These are phyloP conservation scores for Cebus imitator DNA, from an alignment of 2,113 vertebrate species.

Conservation along the genomic window DNA sequence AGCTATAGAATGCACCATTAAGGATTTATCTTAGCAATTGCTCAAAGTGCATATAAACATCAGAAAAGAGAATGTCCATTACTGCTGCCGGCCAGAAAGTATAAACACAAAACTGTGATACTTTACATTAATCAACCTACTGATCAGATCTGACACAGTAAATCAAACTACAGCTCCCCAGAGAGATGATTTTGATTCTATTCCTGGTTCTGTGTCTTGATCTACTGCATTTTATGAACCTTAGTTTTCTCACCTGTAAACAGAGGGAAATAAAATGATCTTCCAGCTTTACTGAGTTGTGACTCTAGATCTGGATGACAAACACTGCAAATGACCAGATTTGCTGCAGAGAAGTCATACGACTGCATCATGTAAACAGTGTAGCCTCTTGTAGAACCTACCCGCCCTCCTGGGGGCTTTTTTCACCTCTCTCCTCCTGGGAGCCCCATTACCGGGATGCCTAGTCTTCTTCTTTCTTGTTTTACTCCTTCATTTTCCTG, in stretches of 20 bases:
- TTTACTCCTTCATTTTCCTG: neutral
- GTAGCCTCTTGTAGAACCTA: neutral
- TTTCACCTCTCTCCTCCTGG: neutral
- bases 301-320: neutral
- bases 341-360: neutral
- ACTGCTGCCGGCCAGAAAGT: neutral
- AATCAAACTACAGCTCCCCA: neutral
- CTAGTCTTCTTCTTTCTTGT: neutral
- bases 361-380: neutral
- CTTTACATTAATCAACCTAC: neutral
- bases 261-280: neutral
- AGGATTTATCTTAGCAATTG: neutral
- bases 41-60: neutral
- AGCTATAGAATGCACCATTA: neutral
- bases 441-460: neutral
- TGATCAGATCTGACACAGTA: neutral
- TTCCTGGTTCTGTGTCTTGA: neutral
- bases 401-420: neutral
- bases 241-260: slow-evolving; percentile 10
- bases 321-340: neutral
- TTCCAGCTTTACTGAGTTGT: neutral
- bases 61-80: neutral
- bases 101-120: neutral
- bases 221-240: neutral
- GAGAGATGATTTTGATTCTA: neutral